phyloP scores from a whole-genome alignment of 2,113 vertebrate species.

The Barbus barbus region DNA sequence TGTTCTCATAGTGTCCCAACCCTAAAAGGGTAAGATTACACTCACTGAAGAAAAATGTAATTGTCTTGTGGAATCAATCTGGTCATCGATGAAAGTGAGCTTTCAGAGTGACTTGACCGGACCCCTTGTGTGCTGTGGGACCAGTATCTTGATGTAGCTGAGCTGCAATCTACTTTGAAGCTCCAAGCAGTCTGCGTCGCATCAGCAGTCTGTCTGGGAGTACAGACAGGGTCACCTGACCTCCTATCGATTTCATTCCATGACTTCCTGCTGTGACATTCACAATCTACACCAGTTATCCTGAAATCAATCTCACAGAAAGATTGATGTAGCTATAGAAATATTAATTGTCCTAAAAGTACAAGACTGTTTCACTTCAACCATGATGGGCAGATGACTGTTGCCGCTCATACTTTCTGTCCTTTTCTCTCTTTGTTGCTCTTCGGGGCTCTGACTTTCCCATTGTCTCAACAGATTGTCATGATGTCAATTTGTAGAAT shows the following conservation, averaged over 20 bases:
- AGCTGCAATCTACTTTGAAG: conserved; percentile 72
- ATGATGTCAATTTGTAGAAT: not conserved
- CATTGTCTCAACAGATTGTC: not conserved
- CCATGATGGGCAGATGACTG: conserved; percentile 2
- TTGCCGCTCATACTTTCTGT: conserved; percentile 50
- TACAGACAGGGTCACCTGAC: conserved; percentile 71
- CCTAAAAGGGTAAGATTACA: conserved; percentile 65
- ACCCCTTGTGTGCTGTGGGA: conserved; percentile 65
- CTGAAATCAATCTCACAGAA: conserved; percentile 73
- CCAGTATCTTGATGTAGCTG: conserved; percentile 65
- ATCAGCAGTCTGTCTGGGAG: conserved; percentile 54
- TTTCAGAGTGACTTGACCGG: conserved; percentile 66
- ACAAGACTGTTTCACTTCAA: conserved; percentile 18
- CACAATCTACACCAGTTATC: conserved; percentile 72
- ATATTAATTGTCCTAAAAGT: conserved; percentile 74
- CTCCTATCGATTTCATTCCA: conserved; percentile 75
- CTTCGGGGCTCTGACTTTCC: not conserved
- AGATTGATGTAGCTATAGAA: conserved; percentile 72
- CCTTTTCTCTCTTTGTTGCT: not conserved
- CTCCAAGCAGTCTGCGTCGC: conserved; percentile 60
- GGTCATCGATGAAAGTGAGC: conserved; percentile 64
- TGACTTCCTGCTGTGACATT: conserved; percentile 79
- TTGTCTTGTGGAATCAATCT: conserved; percentile 69
- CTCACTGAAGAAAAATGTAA: conserved; percentile 60
- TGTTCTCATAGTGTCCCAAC: conserved; percentile 33